Evolutionary conservation across 1,140 invertebrate species (phyloP).

Genomic region (Heliconius hermathena): DNA sequence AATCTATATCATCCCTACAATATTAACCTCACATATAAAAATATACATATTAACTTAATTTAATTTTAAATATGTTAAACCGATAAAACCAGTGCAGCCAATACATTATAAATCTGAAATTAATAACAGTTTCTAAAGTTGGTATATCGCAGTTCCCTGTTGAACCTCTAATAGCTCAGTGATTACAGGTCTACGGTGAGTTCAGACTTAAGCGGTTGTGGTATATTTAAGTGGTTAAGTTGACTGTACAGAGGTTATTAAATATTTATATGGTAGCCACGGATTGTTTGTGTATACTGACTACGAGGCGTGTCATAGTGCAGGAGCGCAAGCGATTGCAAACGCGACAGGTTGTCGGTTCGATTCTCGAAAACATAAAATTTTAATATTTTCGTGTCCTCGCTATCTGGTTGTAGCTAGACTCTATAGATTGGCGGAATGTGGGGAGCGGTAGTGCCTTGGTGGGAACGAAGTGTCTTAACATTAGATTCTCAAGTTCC

Average conservation of each 20-base stretch:
- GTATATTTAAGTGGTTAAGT: slow-evolving; percentile 27
- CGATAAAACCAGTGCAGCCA: background rate
- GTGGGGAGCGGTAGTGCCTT: too few species aligned
- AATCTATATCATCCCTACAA: too few species aligned
- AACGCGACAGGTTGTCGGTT: too few species aligned
- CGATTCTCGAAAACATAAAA: too few species aligned
- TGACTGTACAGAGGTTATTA: background rate
- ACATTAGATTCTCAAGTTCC: too few species aligned
- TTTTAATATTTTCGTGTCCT: too few species aligned
- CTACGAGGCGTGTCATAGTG: background rate
- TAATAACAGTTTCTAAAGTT: slow-evolving; percentile 22
- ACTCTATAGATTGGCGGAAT: too few species aligned
- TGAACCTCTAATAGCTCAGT: slow-evolving; percentile 25
- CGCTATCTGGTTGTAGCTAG: too few species aligned
- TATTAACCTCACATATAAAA: too few species aligned
- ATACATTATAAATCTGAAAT: slow-evolving; percentile 13
- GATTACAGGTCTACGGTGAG: slow-evolving; percentile 26
- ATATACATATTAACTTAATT: too few species aligned
- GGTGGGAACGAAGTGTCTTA: too few species aligned
- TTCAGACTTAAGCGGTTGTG: slow-evolving; percentile 14
- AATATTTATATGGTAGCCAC: background rate
- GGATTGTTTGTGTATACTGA: background rate
- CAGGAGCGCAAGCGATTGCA: too few species aligned
- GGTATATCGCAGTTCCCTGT: slow-evolving; percentile 18
- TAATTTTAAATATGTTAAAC: background rate